Base-by-base conservation (phyloP, 53 echinoderm and acorn worm genomes). In the Mesocentrotus franciscanus region DNA sequence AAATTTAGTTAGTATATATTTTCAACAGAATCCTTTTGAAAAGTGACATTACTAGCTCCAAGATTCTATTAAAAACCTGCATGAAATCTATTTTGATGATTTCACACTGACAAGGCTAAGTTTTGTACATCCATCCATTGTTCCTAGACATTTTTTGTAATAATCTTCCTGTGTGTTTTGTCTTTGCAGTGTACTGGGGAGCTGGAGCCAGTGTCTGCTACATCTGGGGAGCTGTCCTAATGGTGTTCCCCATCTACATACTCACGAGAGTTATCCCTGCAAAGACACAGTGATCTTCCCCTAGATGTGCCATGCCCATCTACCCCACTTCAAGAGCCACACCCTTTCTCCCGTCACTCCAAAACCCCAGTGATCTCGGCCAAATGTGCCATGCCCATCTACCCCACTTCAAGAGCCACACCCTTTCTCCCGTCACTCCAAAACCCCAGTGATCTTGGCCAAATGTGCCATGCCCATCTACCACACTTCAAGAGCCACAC, bases 111-210 rank as follows among this genome's bases (percentile, higher is more conserved):
- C 8, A 61, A 9, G 13, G 1, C 16, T 9, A 17, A 61, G 2
- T 13, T 17, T 61, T 17, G 1, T 61, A 61, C 61, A 61, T 1
- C 49, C 61, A 61, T 61, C 61, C 49, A n/a, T 74, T 74, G n/a
- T 74, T 74, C 29, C 66, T 18, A 18, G 66, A 66, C 66, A 66
- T 16, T 13, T 66, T 66, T 66, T 22, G 16, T 26, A 29, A 26
- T 26, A 1, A 74, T 74, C 10, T 35, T 35, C 13, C 4, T 85
- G 36, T 85, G 26, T 85, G 27, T 30, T 93, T 17, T 61, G 61
- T 26, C 33, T 33, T 59, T 72, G 0, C 92, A 98, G 98, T 97
- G 57, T 98, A 96, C 95, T 98, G 98, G 98, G 95, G 96, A 68
- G 92, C 96, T 61, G 98, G 98, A 34, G 96, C 98, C 13, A 75